Evolutionary conservation across 2,888 invertebrate species (phyloP).

Genomic region (Tachina grossa): DNA sequence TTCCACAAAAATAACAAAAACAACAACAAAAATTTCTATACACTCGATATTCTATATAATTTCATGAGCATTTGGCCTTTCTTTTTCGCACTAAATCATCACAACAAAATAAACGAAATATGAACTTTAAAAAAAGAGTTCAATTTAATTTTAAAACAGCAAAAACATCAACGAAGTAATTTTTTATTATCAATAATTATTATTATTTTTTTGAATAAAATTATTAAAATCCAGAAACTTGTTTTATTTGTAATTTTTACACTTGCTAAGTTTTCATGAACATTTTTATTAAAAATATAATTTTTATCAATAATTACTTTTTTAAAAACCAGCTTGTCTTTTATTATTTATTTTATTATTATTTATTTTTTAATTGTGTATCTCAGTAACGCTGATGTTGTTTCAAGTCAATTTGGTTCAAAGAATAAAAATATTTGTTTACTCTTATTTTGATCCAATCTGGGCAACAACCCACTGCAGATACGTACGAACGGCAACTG

Average conservation of each 20-base stretch:
- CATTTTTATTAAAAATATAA: constrained; percentile 8
- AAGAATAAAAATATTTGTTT: constrained; percentile 7
- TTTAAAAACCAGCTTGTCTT: constrained; percentile 39
- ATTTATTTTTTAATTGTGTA: constrained; percentile 26
- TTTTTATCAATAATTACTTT: not conserved
- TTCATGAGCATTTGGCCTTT: not conserved
- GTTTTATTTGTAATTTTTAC: constrained; percentile 16
- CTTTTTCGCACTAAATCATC: constrained; percentile 10
- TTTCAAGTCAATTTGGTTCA: constrained; percentile 32
- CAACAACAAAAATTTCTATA: constrained; percentile 28
- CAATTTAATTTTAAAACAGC: not conserved
- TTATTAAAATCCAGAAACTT: constrained; percentile 14
- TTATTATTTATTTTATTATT: not conserved
- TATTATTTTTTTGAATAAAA: not conserved
- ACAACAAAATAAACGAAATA: not conserved
- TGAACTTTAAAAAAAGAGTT: not conserved
- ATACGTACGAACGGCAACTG: constrained; percentile 67
- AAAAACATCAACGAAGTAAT: not conserved
- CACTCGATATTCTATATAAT: constrained; percentile 17
- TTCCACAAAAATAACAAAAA: constrained; percentile 19
- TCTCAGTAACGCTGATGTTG: constrained; percentile 59
- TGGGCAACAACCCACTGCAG: constrained; percentile 68
- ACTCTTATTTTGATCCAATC: constrained; percentile 55
- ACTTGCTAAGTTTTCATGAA: constrained; percentile 7
- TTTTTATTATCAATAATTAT: not conserved